Base-by-base conservation (phyloP, 2,888 invertebrate genomes). In the Drosophila peninsularis region DNA sequence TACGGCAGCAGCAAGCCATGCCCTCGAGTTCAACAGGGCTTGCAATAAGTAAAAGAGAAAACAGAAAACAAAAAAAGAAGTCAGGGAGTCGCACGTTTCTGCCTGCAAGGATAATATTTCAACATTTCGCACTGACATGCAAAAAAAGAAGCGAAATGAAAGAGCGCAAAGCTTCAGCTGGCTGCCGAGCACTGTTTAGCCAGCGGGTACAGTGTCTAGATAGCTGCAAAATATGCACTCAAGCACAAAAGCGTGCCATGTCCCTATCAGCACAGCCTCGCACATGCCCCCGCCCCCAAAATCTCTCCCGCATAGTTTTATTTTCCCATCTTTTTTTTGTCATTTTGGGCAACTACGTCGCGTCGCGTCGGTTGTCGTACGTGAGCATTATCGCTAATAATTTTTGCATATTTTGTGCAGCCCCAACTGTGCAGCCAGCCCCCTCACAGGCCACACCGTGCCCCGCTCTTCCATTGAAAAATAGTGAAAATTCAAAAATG, bases 91-190 rank as follows among this genome's bases (percentile, higher is more conserved):
- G 88, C 90, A 90, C 90, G 90, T 90, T 88, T 85, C 87, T 89
- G 90, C 88, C 90, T 90, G 82, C 83, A 78, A 90, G 90, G 82
- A 87, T 90, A 90, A 90, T 90, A 90, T 90, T 90, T 90, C 90
- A 90, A 80, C 90, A 80, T 88, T 60, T 66, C 53, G 72, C 63
- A 80, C 75, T 80, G 86, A 88, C 88, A 86, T 75, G 80, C 80
- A 88, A 80, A 88, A 82, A 30, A 30, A 30, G 24, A 30, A 72
- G 2, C 67, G 55, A 58, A 58, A 54, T 54, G 44, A 44, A 60
- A 54, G 37, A 69, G 67, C 53, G 60, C 44, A 56, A 44, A 47
- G 73, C 56, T 60, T 50, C 30, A 47, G 60, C 53, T 39, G 14
- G 61, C 27, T 63, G 13, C 10, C 39, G 57, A 39, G 61, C n/a